Evolutionary conservation across 2,888 invertebrate genomes (phyloP).

Genomic region (Tubulanus polymorphus): DNA sequence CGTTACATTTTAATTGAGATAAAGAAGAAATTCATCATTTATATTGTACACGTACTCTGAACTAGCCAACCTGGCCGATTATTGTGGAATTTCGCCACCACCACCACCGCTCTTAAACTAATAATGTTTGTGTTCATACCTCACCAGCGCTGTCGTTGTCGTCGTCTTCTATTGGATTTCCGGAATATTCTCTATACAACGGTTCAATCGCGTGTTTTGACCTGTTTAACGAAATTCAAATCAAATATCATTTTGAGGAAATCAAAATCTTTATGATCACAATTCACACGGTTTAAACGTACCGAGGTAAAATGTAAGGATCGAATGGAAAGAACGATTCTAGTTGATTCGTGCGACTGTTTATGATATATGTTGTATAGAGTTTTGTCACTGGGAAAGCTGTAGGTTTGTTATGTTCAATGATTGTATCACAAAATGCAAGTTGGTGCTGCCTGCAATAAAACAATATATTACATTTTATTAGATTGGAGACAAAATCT

Average conservation of each 20-base stretch:
- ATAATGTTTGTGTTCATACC: no score
- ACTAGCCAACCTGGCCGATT: no score
- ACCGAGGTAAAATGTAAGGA: slow-evolving; percentile 74
- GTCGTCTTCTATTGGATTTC: slow-evolving; percentile 23
- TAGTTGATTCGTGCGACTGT: slow-evolving; percentile 43
- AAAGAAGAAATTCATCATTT: no score
- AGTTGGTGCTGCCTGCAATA: slow-evolving; percentile 71
- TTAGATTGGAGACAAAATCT: no score
- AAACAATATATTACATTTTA: slow-evolving; percentile 8
- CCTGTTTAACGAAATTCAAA: no score
- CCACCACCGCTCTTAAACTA: no score
- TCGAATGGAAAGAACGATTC: slow-evolving; percentile 86
- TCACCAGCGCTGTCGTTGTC: slow-evolving; percentile 14
- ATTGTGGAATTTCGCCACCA: no score
- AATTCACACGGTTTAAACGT: no score
- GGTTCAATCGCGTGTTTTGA: slow-evolving; percentile 30
- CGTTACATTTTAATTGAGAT: no score
- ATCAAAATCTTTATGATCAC: no score
- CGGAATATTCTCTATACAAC: slow-evolving; percentile 33
- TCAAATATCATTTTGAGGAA: no score
- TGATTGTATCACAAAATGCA: slow-evolving; percentile 84
- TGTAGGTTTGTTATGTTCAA: slow-evolving; percentile 71
- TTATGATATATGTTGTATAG: neutral
- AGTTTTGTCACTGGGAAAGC: slow-evolving; percentile 38
- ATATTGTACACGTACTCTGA: no score